Percentiles rank a stretch among this genome's conserved stretches.
These are phyloP conservation scores for Philereme transversata DNA, from an alignment of 2,888 invertebrate species.

Conservation along the genomic window DNA sequence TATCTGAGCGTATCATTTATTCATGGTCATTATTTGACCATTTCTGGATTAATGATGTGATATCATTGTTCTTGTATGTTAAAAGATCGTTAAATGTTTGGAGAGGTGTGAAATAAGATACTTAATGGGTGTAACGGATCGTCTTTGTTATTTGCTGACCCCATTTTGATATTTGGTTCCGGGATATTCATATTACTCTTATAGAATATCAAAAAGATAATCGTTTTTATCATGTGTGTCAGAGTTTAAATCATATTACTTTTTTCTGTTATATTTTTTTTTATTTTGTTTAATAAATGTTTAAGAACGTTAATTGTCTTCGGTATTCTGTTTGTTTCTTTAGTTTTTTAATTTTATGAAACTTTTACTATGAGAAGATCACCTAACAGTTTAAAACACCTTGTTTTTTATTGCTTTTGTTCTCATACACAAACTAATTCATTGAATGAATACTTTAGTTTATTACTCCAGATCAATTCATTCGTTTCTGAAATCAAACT, in stretches of 20 bases:
- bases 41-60: slow-evolving; percentile 79
- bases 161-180: slow-evolving; percentile 45
- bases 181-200: slow-evolving; percentile 18
- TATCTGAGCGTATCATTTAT: slow-evolving; percentile 78
- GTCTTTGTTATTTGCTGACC: slow-evolving; percentile 52
- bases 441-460: not conserved
- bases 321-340: too few relatives aligned
- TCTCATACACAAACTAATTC: slow-evolving; percentile 70
- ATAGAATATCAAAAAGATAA: slow-evolving; percentile 27
- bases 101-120: slow-evolving; percentile 78
- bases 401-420: slow-evolving; percentile 61
- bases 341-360: too few relatives aligned
- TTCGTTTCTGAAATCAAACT: slow-evolving; percentile 38
- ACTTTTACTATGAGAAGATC: not conserved
- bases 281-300: too few relatives aligned
- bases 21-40: slow-evolving; percentile 84
- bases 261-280: too few relatives aligned
- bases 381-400: slow-evolving; percentile 18
- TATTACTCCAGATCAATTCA: slow-evolving; percentile 18
- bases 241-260: too few relatives aligned
- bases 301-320: too few relatives aligned
- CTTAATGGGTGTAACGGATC: slow-evolving; percentile 71
- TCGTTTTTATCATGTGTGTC: slow-evolving; percentile 4
- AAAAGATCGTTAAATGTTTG: slow-evolving; percentile 68
- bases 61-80: slow-evolving; percentile 74